A percentile compares a stretch with the other conserved stretches of the same genome.
phyloP scores from a whole-genome alignment of 2,888 invertebrate genomes.

The Homarus gammarus region DNA sequence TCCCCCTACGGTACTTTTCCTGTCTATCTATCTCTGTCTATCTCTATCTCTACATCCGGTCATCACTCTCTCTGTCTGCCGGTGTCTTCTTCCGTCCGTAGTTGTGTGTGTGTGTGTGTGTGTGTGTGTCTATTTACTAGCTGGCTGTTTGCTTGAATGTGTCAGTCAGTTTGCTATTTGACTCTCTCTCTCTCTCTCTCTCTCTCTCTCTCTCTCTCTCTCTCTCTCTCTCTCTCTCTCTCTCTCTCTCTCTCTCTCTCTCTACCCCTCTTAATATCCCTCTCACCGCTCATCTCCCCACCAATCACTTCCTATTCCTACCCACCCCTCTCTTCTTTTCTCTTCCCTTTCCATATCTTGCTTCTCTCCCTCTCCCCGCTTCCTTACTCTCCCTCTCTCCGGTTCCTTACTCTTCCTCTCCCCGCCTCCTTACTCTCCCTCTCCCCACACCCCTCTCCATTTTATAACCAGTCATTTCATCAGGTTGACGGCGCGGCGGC shows the following conservation, averaged over 20 bases:
- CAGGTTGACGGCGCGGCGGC: slow-evolving; percentile 20
- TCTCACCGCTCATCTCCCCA: too few relatives aligned
- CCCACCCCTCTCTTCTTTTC: too few relatives aligned
- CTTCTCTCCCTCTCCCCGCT: neutral
- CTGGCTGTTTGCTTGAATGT: neutral
- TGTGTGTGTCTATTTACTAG: slow-evolving; percentile 1
- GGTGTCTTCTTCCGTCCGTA: neutral
- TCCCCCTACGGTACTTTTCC: neutral
- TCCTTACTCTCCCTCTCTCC: neutral
- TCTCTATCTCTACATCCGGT: slow-evolving; percentile 39
- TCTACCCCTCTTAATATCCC: too few relatives aligned
- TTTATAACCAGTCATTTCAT: slow-evolving; percentile 4
- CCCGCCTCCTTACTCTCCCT: neutral
- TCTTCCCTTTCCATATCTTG: neutral
- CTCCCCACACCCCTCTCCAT: neutral
- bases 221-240: too few relatives aligned
- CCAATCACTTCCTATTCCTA: too few relatives aligned
- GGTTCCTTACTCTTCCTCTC: neutral
- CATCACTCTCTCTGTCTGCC: too few relatives aligned
- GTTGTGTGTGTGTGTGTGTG: slow-evolving; percentile 19
- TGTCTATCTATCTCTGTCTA: neutral
- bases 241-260: neutral
- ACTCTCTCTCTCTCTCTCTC: too few relatives aligned
- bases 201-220: neutral
- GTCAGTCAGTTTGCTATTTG: too few relatives aligned